Evolutionary conservation across 1,140 invertebrate genomes (phyloP), one percentile per base, ranked within the genome.

Genomic region (Dreissena rostriformis): DNA sequence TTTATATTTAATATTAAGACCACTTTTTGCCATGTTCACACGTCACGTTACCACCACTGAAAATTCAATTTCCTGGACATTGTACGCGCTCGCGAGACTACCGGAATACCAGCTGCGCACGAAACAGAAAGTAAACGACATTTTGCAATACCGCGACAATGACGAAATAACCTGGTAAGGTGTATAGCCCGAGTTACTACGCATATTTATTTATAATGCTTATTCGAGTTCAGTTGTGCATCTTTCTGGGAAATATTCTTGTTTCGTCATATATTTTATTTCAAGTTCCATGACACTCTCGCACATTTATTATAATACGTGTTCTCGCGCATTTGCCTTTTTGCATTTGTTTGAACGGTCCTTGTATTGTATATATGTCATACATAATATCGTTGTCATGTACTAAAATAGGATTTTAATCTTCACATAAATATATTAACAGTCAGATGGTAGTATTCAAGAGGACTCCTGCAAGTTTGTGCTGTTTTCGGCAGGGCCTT

Each of bases 41-140:
- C 90, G 91, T 53, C 91, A 92, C 76, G 91, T 91, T n/a, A n/a
- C n/a, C 66, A 92, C 91, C 22, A 92, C 95, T 0, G 93, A 94
- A 0, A 94, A 92, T 5, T 94, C 92, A 39, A 91, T 95, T n/a
- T 93, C 94, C 0, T 98, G 97, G 95, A 97, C 97, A 86, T 93
- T 98, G 72, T 95, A 97, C 72, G 96, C 97, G 86, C 93, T 98
- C 85, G 95, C 97, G 0, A 91, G 96, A 61, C 95, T 96, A 90
- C 97, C 96, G n/a, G 94, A 97, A 24, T 95, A 97, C 0, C 97
- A 98, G 89, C 95, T 94, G 76, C 96, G 96, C 92, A 96, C 96
- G 0, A 96, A 96, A 83, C 94, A 95, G 67, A 97, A 98, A 94
- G 96, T 98, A 82, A 97, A 97, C 89, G 91, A 93, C 84, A 95